These are phyloP conservation scores for Epicampocera succincta DNA, from an alignment of 2,888 invertebrate species.

Conservation along the genomic window DNA sequence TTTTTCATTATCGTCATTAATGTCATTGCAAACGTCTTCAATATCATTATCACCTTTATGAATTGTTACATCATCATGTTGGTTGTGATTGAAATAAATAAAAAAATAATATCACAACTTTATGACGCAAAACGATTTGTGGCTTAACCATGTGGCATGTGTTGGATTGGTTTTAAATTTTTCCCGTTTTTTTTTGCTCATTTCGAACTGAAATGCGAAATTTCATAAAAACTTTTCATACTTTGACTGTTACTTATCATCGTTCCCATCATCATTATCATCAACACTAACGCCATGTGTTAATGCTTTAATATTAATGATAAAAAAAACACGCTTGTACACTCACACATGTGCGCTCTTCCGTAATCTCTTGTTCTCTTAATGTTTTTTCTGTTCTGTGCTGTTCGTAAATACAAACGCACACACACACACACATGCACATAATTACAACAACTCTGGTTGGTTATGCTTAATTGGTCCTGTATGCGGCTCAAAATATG, in stretches of 20 bases:
- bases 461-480: conserved; percentile 51
- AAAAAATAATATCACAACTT: conserved; percentile 52
- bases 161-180: conserved; percentile 46
- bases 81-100: conserved; percentile 39
- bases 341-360: conserved; percentile 16
- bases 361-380: conserved; percentile 27
- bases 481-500: conserved; percentile 42
- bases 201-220: conserved; percentile 24
- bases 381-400: not conserved
- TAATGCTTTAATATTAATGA: conserved; percentile 66
- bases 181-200: conserved; percentile 12
- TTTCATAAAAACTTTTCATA: conserved; percentile 20
- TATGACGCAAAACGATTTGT: conserved; percentile 65
- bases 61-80: conserved; percentile 41
- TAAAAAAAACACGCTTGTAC: conserved; percentile 28
- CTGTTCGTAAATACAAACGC: too few relatives aligned
- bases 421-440: not conserved
- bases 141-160: conserved; percentile 65
- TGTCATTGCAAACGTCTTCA: conserved; percentile 37
- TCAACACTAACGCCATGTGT: conserved; percentile 64
- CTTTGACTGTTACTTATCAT: conserved; percentile 37
- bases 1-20: conserved; percentile 42
- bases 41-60: conserved; percentile 39
- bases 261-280: conserved; percentile 53
- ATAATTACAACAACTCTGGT: conserved; percentile 40